Evolutionary conservation across 2,888 invertebrate genomes (phyloP), one percentile per base, ranked within the genome.

Genomic region (Parnassius apollo): DNA sequence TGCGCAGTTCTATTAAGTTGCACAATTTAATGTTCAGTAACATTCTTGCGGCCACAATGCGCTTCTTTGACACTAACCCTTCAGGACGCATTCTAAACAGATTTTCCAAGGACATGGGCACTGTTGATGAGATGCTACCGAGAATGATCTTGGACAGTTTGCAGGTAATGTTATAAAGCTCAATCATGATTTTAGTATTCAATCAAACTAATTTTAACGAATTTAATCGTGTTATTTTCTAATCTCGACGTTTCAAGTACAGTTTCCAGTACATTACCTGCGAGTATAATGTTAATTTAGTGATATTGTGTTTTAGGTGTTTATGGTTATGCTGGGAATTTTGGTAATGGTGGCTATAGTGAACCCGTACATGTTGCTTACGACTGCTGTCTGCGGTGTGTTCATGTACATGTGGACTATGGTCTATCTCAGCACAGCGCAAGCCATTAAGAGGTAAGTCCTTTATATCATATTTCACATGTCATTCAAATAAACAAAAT

Each of bases 1-100:
- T 96, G 93, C 93, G 93, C 45, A 94, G 96, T 13, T 96, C 96
- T 0, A 94, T 93, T 68, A 93, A 90, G 60, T 88, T 98, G 1
- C 97, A 98, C 84, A 94, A 95, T 75, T 88, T 85, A 35, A 97
- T 97, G 96, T 96, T 97, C 82, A 86, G 93, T 22, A 93, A 94
- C 71, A 93, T 98, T 46, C 81, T 97, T 10, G 91, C 94, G 66
- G 95, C 96, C 0, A 95, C 96, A 0, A 95, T 96, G 93, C 86
- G 94, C 35, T 98, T 97, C 86, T 98, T 97, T 81, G 96, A 97
- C 79, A 94, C 94, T 8, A 97, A 97, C 82, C 96, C 97, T 0
- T 95, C 96, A 12, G 96, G 97, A 45, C 93, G 96, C 18, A 95
- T 97, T 70, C 91, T 97, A 59, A 97, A 97, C 83, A 88, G 97